Conservation (phyloP, 2,797 vertebrate species). For the Leuciscus waleckii region DNA sequence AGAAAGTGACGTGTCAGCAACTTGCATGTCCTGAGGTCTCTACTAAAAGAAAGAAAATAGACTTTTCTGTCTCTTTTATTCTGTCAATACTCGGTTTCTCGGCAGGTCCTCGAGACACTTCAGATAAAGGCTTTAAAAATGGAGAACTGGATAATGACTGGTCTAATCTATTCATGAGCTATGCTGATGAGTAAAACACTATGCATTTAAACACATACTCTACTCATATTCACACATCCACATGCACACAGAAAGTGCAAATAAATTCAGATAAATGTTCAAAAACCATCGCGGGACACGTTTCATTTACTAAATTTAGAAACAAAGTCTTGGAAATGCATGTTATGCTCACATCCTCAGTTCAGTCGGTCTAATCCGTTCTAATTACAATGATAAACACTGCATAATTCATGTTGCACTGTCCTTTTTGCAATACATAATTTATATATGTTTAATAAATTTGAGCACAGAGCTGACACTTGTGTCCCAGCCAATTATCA, state of each 20-base stretch:
- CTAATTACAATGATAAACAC: constrained; percentile 50
- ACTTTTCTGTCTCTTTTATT: constrained; percentile 47
- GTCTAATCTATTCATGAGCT: neutral
- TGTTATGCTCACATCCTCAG: constrained; percentile 20
- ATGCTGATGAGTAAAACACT: neutral
- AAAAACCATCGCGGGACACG: neutral
- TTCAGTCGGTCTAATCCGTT: constrained; percentile 37
- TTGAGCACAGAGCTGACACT: constrained; percentile 21
- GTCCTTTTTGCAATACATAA: constrained; percentile 48
- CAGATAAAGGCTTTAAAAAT: constrained; percentile 19
- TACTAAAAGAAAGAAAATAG: constrained; percentile 50
- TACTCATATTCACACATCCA: constrained; percentile 1
- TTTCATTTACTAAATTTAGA: constrained; percentile 25
- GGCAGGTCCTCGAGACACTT: constrained; percentile 21
- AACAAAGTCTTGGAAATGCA: neutral
- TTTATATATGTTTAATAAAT: constrained; percentile 42
- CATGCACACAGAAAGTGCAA: neutral
- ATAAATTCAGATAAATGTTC: neutral
- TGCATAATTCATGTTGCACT: constrained; percentile 44
- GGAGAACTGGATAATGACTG: neutral
- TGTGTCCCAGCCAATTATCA: constrained; percentile 38
- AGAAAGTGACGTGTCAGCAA: constrained; percentile 43
- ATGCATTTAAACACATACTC: neutral
- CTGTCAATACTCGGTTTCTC: constrained; percentile 36
- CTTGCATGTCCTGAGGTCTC: constrained; percentile 38